Percentiles rank a stretch among this genome's conserved stretches.
These are phyloP conservation scores for Cyanoderma ruficeps DNA, from an alignment of 2,113 vertebrate species.

Conservation along the genomic window DNA sequence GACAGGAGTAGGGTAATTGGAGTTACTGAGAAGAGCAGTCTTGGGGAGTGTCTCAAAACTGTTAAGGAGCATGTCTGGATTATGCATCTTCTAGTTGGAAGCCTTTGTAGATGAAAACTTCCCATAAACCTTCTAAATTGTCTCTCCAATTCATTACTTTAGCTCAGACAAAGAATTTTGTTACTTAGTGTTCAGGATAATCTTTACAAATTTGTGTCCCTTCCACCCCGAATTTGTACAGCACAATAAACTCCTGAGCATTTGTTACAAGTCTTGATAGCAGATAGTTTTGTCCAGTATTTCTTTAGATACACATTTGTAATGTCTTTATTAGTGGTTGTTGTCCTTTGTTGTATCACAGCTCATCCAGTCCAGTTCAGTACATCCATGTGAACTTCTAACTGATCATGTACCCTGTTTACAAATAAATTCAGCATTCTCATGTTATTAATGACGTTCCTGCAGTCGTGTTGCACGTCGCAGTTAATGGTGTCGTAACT, in stretches of 20 bases:
- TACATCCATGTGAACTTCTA: not conserved
- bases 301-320: not conserved
- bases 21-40: not conserved
- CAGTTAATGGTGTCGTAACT: not conserved
- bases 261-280: not conserved
- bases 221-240: not conserved
- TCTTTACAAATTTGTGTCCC: not conserved
- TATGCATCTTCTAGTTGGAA: not conserved
- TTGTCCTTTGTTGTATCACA: not conserved
- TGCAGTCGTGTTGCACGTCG: not conserved
- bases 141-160: not conserved
- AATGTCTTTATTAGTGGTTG: not conserved
- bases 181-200: not conserved
- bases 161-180: not conserved
- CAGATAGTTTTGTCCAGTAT: not conserved
- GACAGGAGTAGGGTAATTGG: not conserved
- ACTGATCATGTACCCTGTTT: not conserved
- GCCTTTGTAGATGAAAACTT: not conserved
- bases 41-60: not conserved
- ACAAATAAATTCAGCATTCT: not conserved
- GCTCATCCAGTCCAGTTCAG: not conserved
- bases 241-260: not conserved
- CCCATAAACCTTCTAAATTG: not conserved
- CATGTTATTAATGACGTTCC: not conserved
- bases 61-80: not conserved